Evolutionary conservation across 2,797 vertebrate species (phyloP), one percentile per base, ranked within the genome.

Genomic region (Merluccius polli): DNA sequence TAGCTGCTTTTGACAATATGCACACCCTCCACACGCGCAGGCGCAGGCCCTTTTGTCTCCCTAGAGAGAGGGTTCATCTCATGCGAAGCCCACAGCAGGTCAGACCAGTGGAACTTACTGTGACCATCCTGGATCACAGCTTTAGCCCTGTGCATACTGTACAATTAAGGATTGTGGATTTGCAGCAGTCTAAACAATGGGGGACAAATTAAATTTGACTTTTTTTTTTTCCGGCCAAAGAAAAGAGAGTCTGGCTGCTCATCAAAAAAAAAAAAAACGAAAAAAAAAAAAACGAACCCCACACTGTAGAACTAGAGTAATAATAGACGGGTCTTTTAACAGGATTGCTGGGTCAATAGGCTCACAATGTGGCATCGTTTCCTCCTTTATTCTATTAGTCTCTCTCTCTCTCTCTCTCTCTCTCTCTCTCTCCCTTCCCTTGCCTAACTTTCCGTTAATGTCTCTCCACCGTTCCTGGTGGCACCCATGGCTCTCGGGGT

Each of bases 191-290:
- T 86, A 92, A 91, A 92, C 90, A 93, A 93, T 92, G 83, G 88
- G 88, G 59, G 82, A 85, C 85, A 93, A 94, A 94, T 94, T 94
- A 93, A 94, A 94, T 94, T 93, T 83, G 81, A 90, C 81, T 8
- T 92, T 90, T 91, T 83, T 82, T 8, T 92, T 90, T 91, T 83
- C 81, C 86, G 82, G 85, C 87, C 84, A 84, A 83, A 76, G 85
- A 85, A 11, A 24, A 10, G 11, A 84, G 83, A 76, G 86, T 85
- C 84, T 84, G 79, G 82, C 85, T 87, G 85, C 83, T 87, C 84
- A 85, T 83, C 87, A 90, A 92, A 88, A 87, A 90, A n/a, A n/a
- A n/a, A n/a, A n/a, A n/a, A n/a, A 24, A n/a, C 21, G 6, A 48
- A 59, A 63, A 63, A 63, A 63, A 27, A 27, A n/a, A 48, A 18